Evolutionary conservation across 1,140 invertebrate genomes (phyloP), one percentile per base, ranked within the genome.

Genomic region (Vanessa tameamea): DNA sequence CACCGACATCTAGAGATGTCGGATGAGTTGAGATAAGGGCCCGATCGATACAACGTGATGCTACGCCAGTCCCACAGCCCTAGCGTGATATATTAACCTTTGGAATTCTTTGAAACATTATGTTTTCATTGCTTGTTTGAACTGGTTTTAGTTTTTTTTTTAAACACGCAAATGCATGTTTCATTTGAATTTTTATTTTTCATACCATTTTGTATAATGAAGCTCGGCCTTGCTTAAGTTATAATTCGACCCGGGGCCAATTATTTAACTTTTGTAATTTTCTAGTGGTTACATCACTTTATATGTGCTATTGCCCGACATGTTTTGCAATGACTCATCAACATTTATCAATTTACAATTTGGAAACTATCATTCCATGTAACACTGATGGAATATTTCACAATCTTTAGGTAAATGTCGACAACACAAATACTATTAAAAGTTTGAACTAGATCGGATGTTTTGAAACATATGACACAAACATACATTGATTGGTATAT

Each of bases 41-140:
- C n/a, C 37, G 53, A 69, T 69, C 66, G 66, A 69, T 69, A 69
- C 66, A n/a, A 20, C 31, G 53, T 57, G 53, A 57, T 20, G 53
- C 23, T 59, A 43, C 65, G 53, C 53, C 7, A 43, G 37, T 8
- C 53, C 53, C 8, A 53, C 64, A 43, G n/a, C 65, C 31, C 50
- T 57, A 55, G 31, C 65, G 51, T 55, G 66, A 47, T 69, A 57
- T 47, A 47, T 59, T 57, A 69, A 55, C 66, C 43, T 20, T 47
- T 23, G n/a, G n/a, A n/a, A 69, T 69, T 57, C 55, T 69, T 47
- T 26, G 51, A 69, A 57, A 59, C 51, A 43, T 47, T 47, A 59
- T 31, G 6, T 37, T 37, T 51, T 51, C 48, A n/a, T n/a, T 51
- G 48, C 48, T 51, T 61, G 15, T 31, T 12, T 12, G 55, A 57